These are phyloP conservation scores for Drosophila miranda DNA, from an alignment of 1,140 invertebrate species.

Conservation along the genomic window DNA sequence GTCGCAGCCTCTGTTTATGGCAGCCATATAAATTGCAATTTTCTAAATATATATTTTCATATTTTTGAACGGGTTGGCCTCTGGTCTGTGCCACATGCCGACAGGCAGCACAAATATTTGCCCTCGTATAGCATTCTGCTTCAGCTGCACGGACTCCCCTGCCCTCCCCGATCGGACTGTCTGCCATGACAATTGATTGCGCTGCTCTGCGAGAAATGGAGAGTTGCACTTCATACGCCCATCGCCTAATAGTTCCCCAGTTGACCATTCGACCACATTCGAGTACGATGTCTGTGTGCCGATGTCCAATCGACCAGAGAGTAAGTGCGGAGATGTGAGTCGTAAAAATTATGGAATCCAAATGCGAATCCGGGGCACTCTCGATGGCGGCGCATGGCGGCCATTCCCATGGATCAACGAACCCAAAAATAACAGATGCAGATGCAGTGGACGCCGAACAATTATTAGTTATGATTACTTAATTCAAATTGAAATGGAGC, in stretches of 20 bases:
- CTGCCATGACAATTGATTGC: slow-evolving; percentile 59
- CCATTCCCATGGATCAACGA: slow-evolving; percentile 60
- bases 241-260: slow-evolving; percentile 29
- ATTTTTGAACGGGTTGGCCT: slow-evolving; percentile 54
- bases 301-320: slow-evolving; percentile 2
- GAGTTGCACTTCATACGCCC: slow-evolving; percentile 34
- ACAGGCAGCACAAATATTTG: slow-evolving; percentile 70
- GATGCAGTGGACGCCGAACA: slow-evolving; percentile 18
- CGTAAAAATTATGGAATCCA: slow-evolving; percentile 56
- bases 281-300: neutral
- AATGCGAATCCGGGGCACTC: slow-evolving; percentile 46
- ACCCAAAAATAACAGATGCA: slow-evolving; percentile 48
- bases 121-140: slow-evolving; percentile 44
- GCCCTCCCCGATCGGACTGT: slow-evolving; percentile 11
- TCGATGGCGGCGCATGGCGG: slow-evolving; percentile 29
- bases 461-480: slow-evolving; percentile 52
- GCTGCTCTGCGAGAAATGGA: slow-evolving; percentile 11
- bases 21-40: slow-evolving; percentile 76
- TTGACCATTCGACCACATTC: slow-evolving; percentile 27
- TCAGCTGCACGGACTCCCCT: slow-evolving; percentile 10
- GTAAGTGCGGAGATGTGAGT: slow-evolving; percentile 37
- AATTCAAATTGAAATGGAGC: slow-evolving; percentile 44
- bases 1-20: slow-evolving; percentile 60
- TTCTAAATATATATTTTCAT: slow-evolving; percentile 50
- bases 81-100: slow-evolving; percentile 58